phyloP scores from a whole-genome alignment of 2,797 vertebrate species.

The Phyllotis vaccarum region DNA sequence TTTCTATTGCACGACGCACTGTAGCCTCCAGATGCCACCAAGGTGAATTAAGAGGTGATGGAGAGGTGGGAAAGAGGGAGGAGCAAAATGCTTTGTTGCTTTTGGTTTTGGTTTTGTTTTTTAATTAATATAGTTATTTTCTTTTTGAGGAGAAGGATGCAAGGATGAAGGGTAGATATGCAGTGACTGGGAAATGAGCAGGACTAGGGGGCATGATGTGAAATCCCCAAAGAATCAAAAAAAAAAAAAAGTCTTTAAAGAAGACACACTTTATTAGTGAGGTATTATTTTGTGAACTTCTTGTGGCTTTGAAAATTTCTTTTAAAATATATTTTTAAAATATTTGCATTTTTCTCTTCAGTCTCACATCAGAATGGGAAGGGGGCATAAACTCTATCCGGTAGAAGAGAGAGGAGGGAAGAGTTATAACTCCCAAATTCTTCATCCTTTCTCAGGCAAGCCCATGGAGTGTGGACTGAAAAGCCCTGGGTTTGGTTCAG shows the following conservation, averaged over 20 bases:
- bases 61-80: neutral
- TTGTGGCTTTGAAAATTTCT: neutral
- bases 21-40: neutral
- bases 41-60: neutral
- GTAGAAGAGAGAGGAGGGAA: neutral
- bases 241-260: neutral
- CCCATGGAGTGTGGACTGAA: neutral
- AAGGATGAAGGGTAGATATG: neutral
- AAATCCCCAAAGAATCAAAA: neutral
- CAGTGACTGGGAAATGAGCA: neutral
- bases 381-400: neutral
- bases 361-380: neutral
- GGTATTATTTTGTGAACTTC: neutral
- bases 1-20: neutral
- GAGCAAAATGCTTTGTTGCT: neutral
- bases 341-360: neutral
- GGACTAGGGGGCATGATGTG: neutral
- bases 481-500: neutral
- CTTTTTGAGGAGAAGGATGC: neutral
- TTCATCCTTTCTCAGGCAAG: neutral
- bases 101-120: too few relatives aligned
- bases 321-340: neutral
- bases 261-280: constrained; percentile 21
- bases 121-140: neutral
- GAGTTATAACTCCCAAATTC: neutral